Evolutionary conservation across 2,113 vertebrate genomes (phyloP).

Genomic region (Motacilla tschutschensis): DNA sequence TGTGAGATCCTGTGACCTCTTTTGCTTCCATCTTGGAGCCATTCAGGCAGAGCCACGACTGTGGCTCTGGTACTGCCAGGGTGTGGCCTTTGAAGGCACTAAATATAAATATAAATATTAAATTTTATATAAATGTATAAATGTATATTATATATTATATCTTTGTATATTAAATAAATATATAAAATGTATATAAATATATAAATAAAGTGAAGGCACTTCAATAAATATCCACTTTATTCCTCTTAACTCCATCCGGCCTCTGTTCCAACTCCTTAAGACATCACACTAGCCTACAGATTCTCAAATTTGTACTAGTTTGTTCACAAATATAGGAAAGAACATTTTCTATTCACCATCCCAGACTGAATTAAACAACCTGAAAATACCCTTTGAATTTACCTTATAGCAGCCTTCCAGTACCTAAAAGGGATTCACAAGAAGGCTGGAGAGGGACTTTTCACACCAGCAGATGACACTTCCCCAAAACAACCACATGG

Average conservation of each 20-base stretch:
- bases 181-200: no score
- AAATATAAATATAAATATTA: no score
- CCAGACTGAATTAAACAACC: background rate
- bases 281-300: background rate
- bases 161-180: no score
- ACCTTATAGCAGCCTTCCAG: background rate
- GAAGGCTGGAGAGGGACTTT: background rate
- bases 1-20: background rate
- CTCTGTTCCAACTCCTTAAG: background rate
- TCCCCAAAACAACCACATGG: background rate
- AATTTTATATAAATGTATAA: no score
- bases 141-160: no score
- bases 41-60: background rate
- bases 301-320: background rate
- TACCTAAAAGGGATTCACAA: background rate
- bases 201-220: background rate
- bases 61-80: background rate
- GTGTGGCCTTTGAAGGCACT: background rate
- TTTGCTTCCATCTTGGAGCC: background rate
- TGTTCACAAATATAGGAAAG: background rate
- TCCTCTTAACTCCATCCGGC: background rate
- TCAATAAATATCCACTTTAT: background rate
- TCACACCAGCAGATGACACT: background rate
- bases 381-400: background rate
- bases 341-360: background rate